phyloP scores from a whole-genome alignment of 2,113 vertebrate genomes.

The Microcebus murinus region DNA sequence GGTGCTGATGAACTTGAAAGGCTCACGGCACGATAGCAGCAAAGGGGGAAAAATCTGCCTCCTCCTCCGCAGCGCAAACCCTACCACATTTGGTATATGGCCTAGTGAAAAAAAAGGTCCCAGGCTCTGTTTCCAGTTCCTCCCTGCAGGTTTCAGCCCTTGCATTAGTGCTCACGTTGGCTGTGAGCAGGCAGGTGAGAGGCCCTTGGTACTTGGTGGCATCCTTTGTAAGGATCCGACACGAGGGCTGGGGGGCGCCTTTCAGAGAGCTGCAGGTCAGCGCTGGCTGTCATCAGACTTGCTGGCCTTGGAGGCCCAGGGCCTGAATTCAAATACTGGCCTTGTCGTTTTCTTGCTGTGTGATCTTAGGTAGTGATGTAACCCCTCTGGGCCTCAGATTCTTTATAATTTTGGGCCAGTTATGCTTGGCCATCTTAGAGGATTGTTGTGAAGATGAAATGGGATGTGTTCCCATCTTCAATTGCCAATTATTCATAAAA shows the following conservation, averaged over 20 bases:
- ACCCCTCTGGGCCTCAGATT: background rate
- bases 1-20: background rate
- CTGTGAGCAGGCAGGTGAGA: background rate
- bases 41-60: background rate
- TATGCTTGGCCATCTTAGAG: background rate
- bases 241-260: background rate
- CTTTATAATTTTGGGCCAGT: background rate
- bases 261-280: background rate
- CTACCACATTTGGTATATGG: background rate
- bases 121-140: background rate
- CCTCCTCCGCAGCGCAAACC: background rate
- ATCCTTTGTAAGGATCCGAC: too few species aligned
- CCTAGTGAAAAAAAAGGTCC: background rate
- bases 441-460: background rate
- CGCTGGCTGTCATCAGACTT: background rate
- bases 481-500: background rate
- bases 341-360: background rate
- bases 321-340: background rate
- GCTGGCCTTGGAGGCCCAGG: background rate
- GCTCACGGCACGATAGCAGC: background rate
- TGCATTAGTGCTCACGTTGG: background rate
- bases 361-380: background rate
- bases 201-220: too few species aligned
- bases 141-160: background rate
- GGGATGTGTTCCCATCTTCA: background rate